Percentiles rank a stretch among this genome's conserved stretches.
phyloP scores from a whole-genome alignment of 1,140 invertebrate species.

The Drosophila fuyamai region DNA sequence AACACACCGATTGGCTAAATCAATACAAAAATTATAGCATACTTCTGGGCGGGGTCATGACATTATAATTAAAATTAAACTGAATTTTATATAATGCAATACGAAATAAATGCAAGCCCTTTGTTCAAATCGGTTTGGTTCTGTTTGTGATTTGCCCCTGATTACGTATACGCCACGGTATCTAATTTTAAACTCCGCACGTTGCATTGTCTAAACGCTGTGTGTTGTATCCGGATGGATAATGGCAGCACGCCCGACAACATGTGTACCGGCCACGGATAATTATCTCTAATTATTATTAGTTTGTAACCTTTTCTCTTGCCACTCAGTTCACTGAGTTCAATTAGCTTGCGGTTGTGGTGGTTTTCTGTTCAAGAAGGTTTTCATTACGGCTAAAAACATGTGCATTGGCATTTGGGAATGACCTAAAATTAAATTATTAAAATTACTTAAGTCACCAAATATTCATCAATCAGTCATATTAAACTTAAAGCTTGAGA shows the following conservation, averaged over 20 bases:
- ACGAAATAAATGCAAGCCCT: constrained; percentile 6
- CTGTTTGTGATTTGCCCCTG: constrained; percentile 44
- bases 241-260: constrained; percentile 36
- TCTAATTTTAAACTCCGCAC: constrained; percentile 54
- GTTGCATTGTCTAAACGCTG: constrained; percentile 38
- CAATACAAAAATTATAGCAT: constrained; percentile 6
- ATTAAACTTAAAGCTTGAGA: too few species aligned
- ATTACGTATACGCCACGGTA: constrained; percentile 37
- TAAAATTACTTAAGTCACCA: too few species aligned
- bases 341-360: too few species aligned
- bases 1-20: not conserved
- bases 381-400: too few species aligned
- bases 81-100: constrained; percentile 38
- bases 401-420: too few species aligned
- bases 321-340: not conserved
- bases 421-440: too few species aligned
- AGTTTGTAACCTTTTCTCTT: not conserved
- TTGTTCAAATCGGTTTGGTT: not conserved
- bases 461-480: too few species aligned
- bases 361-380: too few species aligned
- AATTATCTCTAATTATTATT: constrained; percentile 19
- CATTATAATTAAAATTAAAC: constrained; percentile 10
- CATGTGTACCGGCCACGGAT: constrained; percentile 35
- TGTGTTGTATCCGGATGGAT: constrained; percentile 1
- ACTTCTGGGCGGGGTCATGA: constrained; percentile 30